Base-by-base conservation (phyloP, 1,140 invertebrate genomes). In the Hylaeus volcanicus region DNA sequence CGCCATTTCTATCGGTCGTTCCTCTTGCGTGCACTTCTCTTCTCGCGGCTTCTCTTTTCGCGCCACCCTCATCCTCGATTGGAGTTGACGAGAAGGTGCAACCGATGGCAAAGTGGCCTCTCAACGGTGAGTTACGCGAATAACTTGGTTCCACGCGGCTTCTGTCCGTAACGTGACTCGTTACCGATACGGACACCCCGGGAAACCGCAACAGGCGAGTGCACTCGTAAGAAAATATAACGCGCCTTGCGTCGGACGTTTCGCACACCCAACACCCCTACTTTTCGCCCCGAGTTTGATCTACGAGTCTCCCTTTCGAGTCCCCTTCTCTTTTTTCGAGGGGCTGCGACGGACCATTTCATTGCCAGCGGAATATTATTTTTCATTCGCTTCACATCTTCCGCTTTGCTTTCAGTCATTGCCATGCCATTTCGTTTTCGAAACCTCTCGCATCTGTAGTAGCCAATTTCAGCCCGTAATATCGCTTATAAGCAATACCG, bases 101-200 rank as follows among this genome's bases (percentile, higher is more conserved):
- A 82, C 51, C 87, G 81, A 86, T 75, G 85, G 83, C 82, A 74
- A 84, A 90, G 88, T 89, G 88, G 79, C 81, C 87, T 81, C 90
- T 90, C 81, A 78, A 87, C 86, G 87, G 78, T 90, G 89, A 91
- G 90, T 91, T 90, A 91, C 89, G 89, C 72, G 74, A 79, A 71
- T 83, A 83, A 79, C 87, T 88, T 87, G 71, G 85, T 84, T 85
- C 61, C 69, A 65, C 53, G 51, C 68, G 64, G 65, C 68, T 79
- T 53, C 71, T 63, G 73, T 68, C 64, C 77, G 72, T 74, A 83
- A 74, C 80, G 74, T 64, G 64, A 51, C 63, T 78, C 79, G 76
- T 83, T 69, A 74, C 63, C 61, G 65, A 79, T 81, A 71, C 84
- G 55, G 45, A 61, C 51, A 43, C 56, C 26, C 60, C 53, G 56